A percentile compares a stretch with the other conserved stretches of the same genome.
Evolutionary conservation across 2,113 vertebrate genomes (phyloP).

Genomic region (Capreolus pygargus): DNA sequence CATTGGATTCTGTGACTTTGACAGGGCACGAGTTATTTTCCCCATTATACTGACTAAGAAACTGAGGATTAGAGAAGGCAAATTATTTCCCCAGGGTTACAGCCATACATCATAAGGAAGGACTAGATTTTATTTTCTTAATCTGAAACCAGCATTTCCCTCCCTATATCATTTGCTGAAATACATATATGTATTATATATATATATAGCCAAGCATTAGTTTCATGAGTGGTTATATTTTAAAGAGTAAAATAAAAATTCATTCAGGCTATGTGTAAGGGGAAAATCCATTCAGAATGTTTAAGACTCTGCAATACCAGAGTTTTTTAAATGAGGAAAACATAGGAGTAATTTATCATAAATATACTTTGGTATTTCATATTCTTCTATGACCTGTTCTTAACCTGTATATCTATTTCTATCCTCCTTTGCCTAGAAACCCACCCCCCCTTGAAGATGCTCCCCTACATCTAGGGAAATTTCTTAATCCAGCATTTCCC

Average conservation of each 20-base stretch:
- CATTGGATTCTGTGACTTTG: not conserved
- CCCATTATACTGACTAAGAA: not conserved
- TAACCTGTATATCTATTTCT: not conserved
- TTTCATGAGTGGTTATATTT: not conserved
- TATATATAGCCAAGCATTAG: not conserved
- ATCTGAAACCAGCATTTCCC: not conserved
- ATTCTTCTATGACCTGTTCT: not conserved
- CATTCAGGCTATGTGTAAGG: not conserved
- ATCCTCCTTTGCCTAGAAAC: conserved; percentile 12
- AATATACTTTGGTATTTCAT: not conserved
- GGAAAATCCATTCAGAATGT: not conserved
- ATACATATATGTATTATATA: not conserved
- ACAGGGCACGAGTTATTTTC: not conserved
- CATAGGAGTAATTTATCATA: not conserved
- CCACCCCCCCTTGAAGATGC: not conserved
- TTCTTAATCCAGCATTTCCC: not conserved
- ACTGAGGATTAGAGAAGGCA: not conserved
- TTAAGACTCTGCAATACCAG: not conserved
- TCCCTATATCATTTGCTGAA: not conserved
- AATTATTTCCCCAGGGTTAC: not conserved
- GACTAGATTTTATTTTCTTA: not conserved
- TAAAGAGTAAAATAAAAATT: not conserved
- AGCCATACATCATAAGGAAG: not conserved
- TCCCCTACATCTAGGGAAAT: not conserved
- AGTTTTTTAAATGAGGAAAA: not conserved